Percentiles rank a stretch among this genome's conserved stretches.
Evolutionary conservation across 2,113 vertebrate species (phyloP).

Genomic region (Corapipo altera): DNA sequence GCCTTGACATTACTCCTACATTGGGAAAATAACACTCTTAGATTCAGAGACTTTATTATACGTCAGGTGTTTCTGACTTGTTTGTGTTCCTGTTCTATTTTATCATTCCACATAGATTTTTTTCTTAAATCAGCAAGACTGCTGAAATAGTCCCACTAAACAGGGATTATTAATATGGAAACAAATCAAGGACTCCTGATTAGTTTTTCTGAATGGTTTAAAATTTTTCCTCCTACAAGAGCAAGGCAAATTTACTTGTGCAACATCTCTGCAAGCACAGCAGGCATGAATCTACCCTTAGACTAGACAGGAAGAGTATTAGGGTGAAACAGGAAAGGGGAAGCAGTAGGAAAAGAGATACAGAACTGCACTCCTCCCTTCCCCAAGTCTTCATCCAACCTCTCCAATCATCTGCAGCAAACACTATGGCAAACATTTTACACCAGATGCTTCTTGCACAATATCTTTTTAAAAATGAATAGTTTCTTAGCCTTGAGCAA

Average conservation of each 20-base stretch:
- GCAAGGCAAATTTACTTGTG: not conserved
- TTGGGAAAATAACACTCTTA: not conserved
- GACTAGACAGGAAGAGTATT: not conserved
- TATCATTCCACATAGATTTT: not conserved
- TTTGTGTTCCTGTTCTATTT: not conserved
- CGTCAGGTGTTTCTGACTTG: not conserved
- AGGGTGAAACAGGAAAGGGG: not conserved
- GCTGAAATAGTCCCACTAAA: not conserved
- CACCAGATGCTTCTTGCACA: not conserved
- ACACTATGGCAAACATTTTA: not conserved
- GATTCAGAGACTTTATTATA: not conserved
- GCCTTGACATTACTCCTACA: not conserved
- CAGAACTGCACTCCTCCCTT: not conserved
- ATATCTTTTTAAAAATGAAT: not conserved
- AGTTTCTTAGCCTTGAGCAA: not conserved
- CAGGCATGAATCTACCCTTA: not conserved
- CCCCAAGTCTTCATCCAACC: not conserved
- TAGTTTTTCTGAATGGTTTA: not conserved
- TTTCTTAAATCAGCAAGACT: not conserved
- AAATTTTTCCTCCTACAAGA: not conserved
- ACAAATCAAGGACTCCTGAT: not conserved
- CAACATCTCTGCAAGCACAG: not conserved
- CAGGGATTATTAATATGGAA: not conserved
- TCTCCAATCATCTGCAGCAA: not conserved
- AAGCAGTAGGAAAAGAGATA: not conserved